Base-by-base conservation (phyloP, 2,888 invertebrate species). In the Boloria euphrosyne region DNA sequence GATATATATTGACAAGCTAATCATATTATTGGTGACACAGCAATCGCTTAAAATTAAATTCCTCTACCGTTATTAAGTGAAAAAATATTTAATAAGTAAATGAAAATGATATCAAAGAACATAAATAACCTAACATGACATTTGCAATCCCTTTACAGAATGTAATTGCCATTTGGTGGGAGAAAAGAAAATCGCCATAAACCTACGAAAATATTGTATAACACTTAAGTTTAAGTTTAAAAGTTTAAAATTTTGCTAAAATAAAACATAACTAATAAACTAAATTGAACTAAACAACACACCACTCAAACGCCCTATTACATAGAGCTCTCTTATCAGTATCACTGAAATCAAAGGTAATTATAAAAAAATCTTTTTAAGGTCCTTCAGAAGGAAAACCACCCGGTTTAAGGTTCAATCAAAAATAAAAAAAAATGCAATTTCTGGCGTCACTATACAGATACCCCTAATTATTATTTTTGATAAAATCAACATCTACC, bases 261-360 rank as follows among this genome's bases (percentile, higher is more conserved):
- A 91, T 90, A 91, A 91, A 92, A 91, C 91, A 88, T 90, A 92
- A 91, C 90, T 91, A 92, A 92, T 91, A 90, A 92, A 91, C 89
- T 91, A 91, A 92, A 92, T 92, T 92, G 89, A 92, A 92, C 92
- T 92, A 92, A 91, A 91, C 86, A 92, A 91, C 91, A 90, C 88
- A 81, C 88, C 85, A 83, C 85, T 81, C 86, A 75, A 85, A 84
- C 80, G 59, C 84, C 87, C 90, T 84, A 89, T 90, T 84, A 85
- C 72, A 91, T 90, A 90, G 90, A 87, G 84, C 72, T 79, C 80
- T 79, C 82, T 80, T 80, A 81, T 80, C 84, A 83, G 80, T 90
- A 91, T 91, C 87, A 90, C 88, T 89, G 87, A 86, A 89, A 80
- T 82, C 77, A 78, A 87, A 84, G 86, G 85, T 86, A 87, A 88